phyloP scores from a whole-genome alignment of 2,888 invertebrate genomes.

The Eristalinus aeneus region DNA sequence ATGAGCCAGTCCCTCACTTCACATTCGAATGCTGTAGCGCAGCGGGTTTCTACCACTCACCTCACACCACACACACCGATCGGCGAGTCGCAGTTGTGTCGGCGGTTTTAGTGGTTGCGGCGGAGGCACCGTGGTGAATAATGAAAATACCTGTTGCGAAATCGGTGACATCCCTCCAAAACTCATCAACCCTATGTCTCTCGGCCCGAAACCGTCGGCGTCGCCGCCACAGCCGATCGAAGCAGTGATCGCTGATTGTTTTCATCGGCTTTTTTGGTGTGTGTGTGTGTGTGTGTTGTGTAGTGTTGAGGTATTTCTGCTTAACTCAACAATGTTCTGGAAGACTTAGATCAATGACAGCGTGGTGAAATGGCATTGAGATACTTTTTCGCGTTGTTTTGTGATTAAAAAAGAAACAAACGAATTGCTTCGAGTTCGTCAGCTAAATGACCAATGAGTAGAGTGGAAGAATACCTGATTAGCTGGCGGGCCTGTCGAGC shows the following conservation, averaged over 20 bases:
- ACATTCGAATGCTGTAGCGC: slow-evolving; percentile 4
- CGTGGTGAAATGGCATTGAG: slow-evolving; percentile 40
- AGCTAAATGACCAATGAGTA: neutral
- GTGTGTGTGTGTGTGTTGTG: slow-evolving; percentile 17
- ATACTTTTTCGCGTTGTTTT: neutral
- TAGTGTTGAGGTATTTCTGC: slow-evolving; percentile 13
- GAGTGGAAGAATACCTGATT: neutral
- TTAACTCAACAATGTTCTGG: slow-evolving; percentile 28
- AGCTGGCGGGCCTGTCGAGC: neutral
- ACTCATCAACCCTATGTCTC: neutral
- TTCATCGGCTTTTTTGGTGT: slow-evolving; percentile 7
- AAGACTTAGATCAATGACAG: slow-evolving; percentile 43
- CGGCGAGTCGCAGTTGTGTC: slow-evolving; percentile 10
- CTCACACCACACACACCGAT: neutral
- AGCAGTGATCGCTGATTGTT: slow-evolving; percentile 28
- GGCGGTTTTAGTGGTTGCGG: slow-evolving; percentile 43
- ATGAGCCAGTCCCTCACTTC: slow-evolving; percentile 29
- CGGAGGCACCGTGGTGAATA: slow-evolving; percentile 30
- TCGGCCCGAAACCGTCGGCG: neutral
- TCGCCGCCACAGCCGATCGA: neutral
- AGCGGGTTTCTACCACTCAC: slow-evolving; percentile 32
- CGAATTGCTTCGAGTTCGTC: neutral
- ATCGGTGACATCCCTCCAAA: slow-evolving; percentile 38
- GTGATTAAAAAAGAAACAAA: neutral
- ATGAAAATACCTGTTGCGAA: slow-evolving; percentile 56